These are phyloP conservation scores for Osmoderma eremita DNA, from an alignment of 2,888 invertebrate genomes.

Conservation along the genomic window DNA sequence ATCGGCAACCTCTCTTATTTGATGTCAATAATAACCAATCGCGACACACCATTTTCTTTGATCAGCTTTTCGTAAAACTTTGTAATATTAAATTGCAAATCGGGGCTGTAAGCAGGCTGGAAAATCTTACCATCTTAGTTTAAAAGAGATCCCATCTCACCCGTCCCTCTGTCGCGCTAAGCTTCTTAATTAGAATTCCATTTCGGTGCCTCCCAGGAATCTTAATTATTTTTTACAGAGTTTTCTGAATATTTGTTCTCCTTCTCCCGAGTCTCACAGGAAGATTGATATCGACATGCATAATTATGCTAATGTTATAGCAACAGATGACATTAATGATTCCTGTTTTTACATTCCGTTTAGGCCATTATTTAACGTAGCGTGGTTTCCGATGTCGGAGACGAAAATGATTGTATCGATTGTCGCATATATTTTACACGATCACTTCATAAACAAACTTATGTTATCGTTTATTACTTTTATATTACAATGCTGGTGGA, in stretches of 20 bases:
- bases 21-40: constrained; percentile 40
- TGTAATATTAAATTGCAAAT: constrained; percentile 58
- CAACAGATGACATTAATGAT: constrained; percentile 57
- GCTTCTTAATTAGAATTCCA: constrained; percentile 58
- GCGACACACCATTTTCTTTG: constrained; percentile 41
- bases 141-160: constrained; percentile 52
- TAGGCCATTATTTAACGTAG: constrained; percentile 49
- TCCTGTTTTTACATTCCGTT: constrained; percentile 50
- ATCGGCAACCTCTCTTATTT: constrained; percentile 14
- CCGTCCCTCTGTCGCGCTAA: constrained; percentile 45
- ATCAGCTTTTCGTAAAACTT: constrained; percentile 52
- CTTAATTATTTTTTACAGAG: constrained; percentile 53
- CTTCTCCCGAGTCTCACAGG: constrained; percentile 29
- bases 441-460: constrained; percentile 50
- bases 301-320: constrained; percentile 57
- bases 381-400: constrained; percentile 43
- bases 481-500: constrained; percentile 39
- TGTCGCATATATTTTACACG: constrained; percentile 49
- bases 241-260: constrained; percentile 43
- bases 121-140: constrained; percentile 50
- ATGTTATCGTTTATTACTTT: constrained; percentile 47
- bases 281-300: constrained; percentile 55
- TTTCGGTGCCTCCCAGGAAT: constrained; percentile 55
- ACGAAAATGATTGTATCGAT: constrained; percentile 47
- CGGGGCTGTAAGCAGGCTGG: constrained; percentile 53